A percentile compares a stretch with the other conserved stretches of the same genome.
Conservation (phyloP, 2,113 vertebrate species). For the Ascaphus truei region DNA sequence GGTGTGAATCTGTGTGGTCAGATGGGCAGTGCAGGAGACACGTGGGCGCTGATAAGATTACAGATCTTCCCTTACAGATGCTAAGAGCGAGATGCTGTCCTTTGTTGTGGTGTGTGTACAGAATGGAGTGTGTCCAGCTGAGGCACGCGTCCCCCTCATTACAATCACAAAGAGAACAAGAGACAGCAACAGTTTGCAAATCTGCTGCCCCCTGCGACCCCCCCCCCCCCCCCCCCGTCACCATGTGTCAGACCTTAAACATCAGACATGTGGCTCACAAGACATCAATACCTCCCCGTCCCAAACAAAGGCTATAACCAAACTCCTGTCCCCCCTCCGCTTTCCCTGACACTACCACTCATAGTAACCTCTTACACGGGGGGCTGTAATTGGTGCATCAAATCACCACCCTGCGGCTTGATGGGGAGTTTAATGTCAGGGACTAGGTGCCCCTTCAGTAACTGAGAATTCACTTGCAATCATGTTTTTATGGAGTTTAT, state of each 20-base stretch:
- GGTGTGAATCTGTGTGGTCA: background rate
- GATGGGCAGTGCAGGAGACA: background rate
- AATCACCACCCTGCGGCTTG: too few relatives aligned
- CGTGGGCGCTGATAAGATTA: background rate
- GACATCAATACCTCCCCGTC: conserved; percentile 5
- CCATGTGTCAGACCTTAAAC: conserved; percentile 18
- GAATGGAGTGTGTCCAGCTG: conserved; percentile 1
- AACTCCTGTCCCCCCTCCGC: background rate
- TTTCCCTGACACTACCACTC: background rate
- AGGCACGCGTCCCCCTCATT: conserved; percentile 30
- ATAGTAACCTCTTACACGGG: background rate
- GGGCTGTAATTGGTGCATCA: too few relatives aligned
- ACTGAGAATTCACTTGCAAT: too few relatives aligned
- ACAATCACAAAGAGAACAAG: conserved; percentile 22
- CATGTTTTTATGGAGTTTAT: too few relatives aligned
- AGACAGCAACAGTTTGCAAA: conserved; percentile 31
- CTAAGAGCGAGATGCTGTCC: background rate
- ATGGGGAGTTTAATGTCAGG: too few relatives aligned
- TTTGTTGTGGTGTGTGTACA: conserved; percentile 13
- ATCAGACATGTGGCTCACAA: conserved; percentile 24
- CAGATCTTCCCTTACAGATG: background rate
- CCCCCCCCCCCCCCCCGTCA: background rate
- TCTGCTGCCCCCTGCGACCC: background rate
- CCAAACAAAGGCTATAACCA: too few relatives aligned
- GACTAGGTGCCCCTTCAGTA: too few relatives aligned